Conservation (phyloP, 2,113 vertebrate species). For the Chaetodon auriga region DNA sequence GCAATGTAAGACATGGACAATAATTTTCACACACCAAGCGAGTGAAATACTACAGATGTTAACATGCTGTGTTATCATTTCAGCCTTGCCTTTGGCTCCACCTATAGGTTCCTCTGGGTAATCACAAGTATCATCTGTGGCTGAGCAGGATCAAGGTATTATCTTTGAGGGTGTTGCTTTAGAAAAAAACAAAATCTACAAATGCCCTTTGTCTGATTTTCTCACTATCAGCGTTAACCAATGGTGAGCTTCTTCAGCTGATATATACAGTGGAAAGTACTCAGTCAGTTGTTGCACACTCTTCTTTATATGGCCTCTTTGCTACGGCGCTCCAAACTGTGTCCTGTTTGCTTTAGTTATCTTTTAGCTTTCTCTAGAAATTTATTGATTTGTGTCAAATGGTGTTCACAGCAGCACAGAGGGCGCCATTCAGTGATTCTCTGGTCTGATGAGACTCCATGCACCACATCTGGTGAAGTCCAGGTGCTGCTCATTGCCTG, state of each 20-base stretch:
- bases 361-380: not conserved
- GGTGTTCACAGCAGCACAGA: too few species aligned
- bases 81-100: constrained; percentile 56
- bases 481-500: too few species aligned
- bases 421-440: too few species aligned
- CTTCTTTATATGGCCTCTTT: not conserved
- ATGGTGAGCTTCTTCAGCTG: not conserved
- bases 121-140: constrained; percentile 2
- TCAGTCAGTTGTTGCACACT: too few species aligned
- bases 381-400: not conserved
- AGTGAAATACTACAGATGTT: not conserved
- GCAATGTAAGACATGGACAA: not conserved
- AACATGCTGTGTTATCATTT: not conserved
- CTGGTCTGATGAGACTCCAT: too few species aligned
- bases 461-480: not conserved
- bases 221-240: not conserved
- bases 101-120: constrained; percentile 22
- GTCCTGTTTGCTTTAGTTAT: not conserved
- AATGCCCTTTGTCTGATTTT: not conserved
- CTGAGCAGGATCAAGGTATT: not conserved
- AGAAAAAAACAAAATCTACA: not conserved
- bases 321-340: too few species aligned
- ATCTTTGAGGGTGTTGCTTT: not conserved
- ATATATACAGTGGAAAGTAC: too few species aligned
- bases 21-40: not conserved